Conservation (phyloP, 1,140 invertebrate species). For the Hestina assimilis region DNA sequence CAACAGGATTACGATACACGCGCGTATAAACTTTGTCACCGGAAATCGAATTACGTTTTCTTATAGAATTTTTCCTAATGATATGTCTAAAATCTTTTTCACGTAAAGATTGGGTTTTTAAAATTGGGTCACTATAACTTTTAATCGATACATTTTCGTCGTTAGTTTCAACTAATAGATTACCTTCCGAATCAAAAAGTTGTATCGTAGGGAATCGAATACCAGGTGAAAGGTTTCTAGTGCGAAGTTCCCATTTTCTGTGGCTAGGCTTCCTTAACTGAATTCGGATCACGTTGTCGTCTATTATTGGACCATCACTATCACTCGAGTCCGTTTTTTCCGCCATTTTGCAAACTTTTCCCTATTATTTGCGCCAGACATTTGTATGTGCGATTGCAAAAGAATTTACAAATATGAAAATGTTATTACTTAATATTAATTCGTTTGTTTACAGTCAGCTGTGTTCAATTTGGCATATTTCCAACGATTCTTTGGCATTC, state of each 20-base stretch:
- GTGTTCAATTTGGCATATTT: slow-evolving; percentile 64
- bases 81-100: slow-evolving; percentile 64
- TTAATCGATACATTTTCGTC: slow-evolving; percentile 76
- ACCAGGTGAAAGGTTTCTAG: slow-evolving; percentile 68
- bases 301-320: slow-evolving; percentile 69
- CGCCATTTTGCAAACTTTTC: slow-evolving; percentile 52
- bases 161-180: slow-evolving; percentile 75
- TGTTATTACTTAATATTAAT: slow-evolving; percentile 47
- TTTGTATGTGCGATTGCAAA: slow-evolving; percentile 29
- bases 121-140: slow-evolving; percentile 50
- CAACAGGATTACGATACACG: slow-evolving; percentile 48
- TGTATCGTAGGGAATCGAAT: slow-evolving; percentile 74
- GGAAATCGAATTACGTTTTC: slow-evolving; percentile 70
- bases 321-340: slow-evolving; percentile 57
- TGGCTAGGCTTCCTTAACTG: slow-evolving; percentile 69
- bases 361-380: slow-evolving; percentile 31
- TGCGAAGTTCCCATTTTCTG: slow-evolving; percentile 74
- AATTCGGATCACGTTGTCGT: slow-evolving; percentile 76
- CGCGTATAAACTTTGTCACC: slow-evolving; percentile 71
- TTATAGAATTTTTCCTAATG: slow-evolving; percentile 50
- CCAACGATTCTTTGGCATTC: slow-evolving; percentile 66
- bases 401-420: slow-evolving; percentile 39
- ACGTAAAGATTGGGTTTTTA: slow-evolving; percentile 61
- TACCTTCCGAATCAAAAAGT: slow-evolving; percentile 77
- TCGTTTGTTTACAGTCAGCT: slow-evolving; percentile 76